Percentiles rank a stretch among this genome's conserved stretches.
Evolutionary conservation across 2,888 invertebrate genomes (phyloP).

Genomic region (Drosophila nr. medialis): DNA sequence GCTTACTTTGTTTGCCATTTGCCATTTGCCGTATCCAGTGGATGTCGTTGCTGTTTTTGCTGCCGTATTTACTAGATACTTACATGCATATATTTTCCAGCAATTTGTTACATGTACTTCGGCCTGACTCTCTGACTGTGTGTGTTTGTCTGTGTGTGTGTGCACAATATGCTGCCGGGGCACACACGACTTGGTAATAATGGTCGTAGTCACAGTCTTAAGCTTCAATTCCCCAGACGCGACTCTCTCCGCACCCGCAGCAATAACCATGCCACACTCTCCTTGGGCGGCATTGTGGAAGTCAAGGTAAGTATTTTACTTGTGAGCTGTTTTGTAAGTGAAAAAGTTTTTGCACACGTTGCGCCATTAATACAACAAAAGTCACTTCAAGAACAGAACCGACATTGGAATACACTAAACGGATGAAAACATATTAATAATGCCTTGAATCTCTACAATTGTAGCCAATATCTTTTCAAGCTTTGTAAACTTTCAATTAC

Average conservation of each 20-base stretch:
- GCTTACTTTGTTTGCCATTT: constrained; percentile 73
- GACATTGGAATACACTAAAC: constrained; percentile 46
- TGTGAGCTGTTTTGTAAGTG: constrained; percentile 69
- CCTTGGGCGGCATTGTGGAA: constrained; percentile 51
- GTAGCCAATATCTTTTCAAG: not conserved
- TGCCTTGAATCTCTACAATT: too few relatives aligned
- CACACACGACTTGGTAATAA: constrained; percentile 54
- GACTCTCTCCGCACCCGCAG: not conserved
- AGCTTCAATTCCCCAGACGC: constrained; percentile 18
- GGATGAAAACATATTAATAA: not conserved
- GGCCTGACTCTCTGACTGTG: not conserved
- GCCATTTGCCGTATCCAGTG: constrained; percentile 54
- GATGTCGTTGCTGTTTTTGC: constrained; percentile 47
- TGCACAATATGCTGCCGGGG: constrained; percentile 50
- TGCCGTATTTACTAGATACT: constrained; percentile 28
- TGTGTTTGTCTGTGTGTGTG: constrained; percentile 18
- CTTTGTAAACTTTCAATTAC: not conserved
- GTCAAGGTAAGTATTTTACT: constrained; percentile 75
- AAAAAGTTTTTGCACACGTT: constrained; percentile 72
- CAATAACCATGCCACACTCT: constrained; percentile 5
- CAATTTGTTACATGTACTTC: constrained; percentile 64
- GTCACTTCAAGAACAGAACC: constrained; percentile 17
- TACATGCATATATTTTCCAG: constrained; percentile 63
- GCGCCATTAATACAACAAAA: constrained; percentile 53
- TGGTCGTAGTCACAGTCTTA: constrained; percentile 55